These are phyloP conservation scores for Arge pagana DNA, from an alignment of 2,888 invertebrate species.

Conservation along the genomic window DNA sequence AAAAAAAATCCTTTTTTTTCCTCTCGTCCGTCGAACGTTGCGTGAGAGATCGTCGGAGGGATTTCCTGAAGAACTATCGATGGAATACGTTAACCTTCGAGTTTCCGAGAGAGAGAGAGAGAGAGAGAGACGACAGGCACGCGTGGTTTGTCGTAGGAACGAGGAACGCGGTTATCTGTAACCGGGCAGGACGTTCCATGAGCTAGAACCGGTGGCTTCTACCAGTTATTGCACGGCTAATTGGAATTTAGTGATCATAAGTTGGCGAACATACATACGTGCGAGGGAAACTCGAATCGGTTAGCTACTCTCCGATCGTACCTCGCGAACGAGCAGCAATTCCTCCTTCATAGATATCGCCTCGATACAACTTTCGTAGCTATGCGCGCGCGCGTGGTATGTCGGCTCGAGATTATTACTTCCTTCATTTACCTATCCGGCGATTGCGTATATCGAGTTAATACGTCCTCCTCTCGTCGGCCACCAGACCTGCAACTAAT, in stretches of 20 bases:
- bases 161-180: too few species aligned
- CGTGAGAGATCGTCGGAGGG: too few species aligned
- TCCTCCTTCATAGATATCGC: slow-evolving; percentile 17
- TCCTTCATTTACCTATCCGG: neutral
- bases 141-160: too few species aligned
- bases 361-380: slow-evolving; percentile 7
- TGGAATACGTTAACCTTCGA: too few species aligned
- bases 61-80: too few species aligned
- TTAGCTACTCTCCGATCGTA: too few species aligned
- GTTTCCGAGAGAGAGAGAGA: too few species aligned
- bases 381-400: neutral
- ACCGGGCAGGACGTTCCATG: too few species aligned
- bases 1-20: too few species aligned
- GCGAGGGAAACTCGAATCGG: neutral
- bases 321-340: too few species aligned
- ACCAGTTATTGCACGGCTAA: slow-evolving; percentile 39
- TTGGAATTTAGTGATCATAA: slow-evolving; percentile 52
- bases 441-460: slow-evolving; percentile 19
- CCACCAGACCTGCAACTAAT: slow-evolving; percentile 17
- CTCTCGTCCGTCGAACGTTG: too few species aligned
- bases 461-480: slow-evolving; percentile 15
- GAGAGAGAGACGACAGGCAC: too few species aligned
- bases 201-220: slow-evolving; percentile 17
- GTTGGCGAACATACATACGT: slow-evolving; percentile 31
- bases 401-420: slow-evolving; percentile 8